Percentiles rank a stretch among this genome's conserved stretches.
Conservation (phyloP, 2,113 vertebrate species). For the Lynx canadensis region DNA sequence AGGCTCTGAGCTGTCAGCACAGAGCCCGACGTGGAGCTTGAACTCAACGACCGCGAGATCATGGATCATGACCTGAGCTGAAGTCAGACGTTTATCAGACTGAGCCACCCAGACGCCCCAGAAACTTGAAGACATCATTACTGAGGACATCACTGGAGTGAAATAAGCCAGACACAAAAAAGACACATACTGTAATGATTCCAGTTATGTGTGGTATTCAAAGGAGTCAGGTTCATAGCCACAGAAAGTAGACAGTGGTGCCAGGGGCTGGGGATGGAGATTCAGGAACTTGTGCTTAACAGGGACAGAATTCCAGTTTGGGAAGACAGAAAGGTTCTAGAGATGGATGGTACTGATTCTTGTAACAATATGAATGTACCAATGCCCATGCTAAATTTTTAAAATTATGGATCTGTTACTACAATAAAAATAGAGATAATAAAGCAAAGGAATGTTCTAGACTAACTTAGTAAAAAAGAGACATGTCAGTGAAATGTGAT, state of each 20-base stretch:
- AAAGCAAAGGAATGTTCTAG: background rate
- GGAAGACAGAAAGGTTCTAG: background rate
- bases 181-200: background rate
- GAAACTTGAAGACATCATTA: background rate
- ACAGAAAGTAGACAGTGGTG: background rate
- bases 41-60: too few species aligned
- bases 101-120: too few species aligned
- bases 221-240: background rate
- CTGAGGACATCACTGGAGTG: too few species aligned
- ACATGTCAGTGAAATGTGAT: fast-evolving
- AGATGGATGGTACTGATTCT: background rate
- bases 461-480: background rate
- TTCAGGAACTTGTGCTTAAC: background rate
- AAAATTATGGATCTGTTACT: background rate
- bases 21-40: too few species aligned
- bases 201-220: fast-evolving
- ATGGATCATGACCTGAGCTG: too few species aligned
- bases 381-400: background rate
- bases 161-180: background rate
- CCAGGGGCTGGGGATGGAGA: too few species aligned
- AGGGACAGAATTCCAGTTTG: background rate
- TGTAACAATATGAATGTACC: fast-evolving
- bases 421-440: too few species aligned
- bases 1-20: too few species aligned
- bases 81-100: too few species aligned